Evolutionary conservation across 1,140 invertebrate genomes (phyloP).

Genomic region (Uloborus diversus): DNA sequence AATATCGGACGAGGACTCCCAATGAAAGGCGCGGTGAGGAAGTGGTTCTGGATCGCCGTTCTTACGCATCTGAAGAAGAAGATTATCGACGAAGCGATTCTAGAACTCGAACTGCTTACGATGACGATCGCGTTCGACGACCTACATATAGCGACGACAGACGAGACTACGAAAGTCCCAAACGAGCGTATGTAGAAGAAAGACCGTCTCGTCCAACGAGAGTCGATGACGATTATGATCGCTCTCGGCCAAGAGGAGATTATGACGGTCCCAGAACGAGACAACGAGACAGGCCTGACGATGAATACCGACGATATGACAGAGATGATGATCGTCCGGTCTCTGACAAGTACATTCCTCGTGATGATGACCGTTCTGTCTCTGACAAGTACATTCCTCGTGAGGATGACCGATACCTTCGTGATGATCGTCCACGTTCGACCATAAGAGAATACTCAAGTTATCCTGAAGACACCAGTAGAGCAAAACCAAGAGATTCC

Average conservation of each 20-base stretch:
- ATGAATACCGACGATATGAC: background rate
- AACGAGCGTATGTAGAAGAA: background rate
- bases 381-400: background rate
- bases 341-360: background rate
- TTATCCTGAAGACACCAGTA: background rate
- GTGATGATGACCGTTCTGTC: background rate
- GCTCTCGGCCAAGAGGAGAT: background rate
- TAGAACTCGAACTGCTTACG: background rate
- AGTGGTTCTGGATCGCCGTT: conserved; percentile 1
- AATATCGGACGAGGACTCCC: background rate
- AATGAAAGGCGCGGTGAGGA: conserved; percentile 7
- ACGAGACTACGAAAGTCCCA: background rate
- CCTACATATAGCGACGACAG: background rate
- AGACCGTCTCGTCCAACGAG: background rate
- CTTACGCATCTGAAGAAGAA: conserved; percentile 16
- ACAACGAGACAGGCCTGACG: background rate
- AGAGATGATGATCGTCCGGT: background rate
- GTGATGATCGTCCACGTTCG: too few relatives aligned
- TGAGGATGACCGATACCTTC: background rate
- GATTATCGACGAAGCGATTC: conserved; percentile 9
- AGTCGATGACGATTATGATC: conserved; percentile 13
- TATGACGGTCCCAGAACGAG: background rate
- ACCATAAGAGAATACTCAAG: background rate
- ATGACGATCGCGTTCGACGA: background rate
- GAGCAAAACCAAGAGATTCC: background rate